Evolutionary conservation across 2,113 vertebrate genomes (phyloP), one percentile per base, ranked within the genome.

Genomic region (Galbula dea): DNA sequence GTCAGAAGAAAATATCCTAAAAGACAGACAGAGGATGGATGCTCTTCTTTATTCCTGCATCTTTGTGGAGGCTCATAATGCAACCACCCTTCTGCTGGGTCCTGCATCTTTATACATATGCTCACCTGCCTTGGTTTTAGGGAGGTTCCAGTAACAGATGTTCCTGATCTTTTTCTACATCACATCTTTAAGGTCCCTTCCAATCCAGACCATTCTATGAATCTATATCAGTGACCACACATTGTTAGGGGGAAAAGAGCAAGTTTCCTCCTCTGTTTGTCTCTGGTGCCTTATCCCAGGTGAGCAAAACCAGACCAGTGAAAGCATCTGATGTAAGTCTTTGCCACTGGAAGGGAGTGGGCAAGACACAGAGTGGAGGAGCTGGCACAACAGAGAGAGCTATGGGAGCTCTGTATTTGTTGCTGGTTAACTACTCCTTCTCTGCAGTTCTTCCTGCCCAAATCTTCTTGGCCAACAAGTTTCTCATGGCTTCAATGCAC

Each of bases 1-100:
- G 11, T 24, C 58, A 68, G 29, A 46, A 23, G n/a, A 39, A 88
- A 27, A 15, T 27, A 46, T 29, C 73, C 30, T 46, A 34, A 24
- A 58, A 57, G 37, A 22, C 41, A 58, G 75, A 61, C 37, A 17
- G 13, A 26, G 68, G 65, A 29, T 6, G 41, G 49, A 41, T 69
- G 63, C 11, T 81, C 36, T 46, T 84, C 27, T 68, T 73, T 45
- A 58, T 30, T 69, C 45, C 49, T 83, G 49, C 24, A 12, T 10
- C 51, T 91, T 49, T 6, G 3, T 1, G 2, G 79, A 78, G 37
- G 54, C 10, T 12, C 0, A 0, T 11, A 41, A 10, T 37, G 20
- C 37, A 39, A 30, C 11, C 22, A 29, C 1, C n/a, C 62, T 77
- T 41, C 93, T 65, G n/a, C 63, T 65, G 71, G 48, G 37, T 41